These are phyloP conservation scores for Eutrigla gurnardus DNA, from an alignment of 2,797 vertebrate species.

Conservation along the genomic window DNA sequence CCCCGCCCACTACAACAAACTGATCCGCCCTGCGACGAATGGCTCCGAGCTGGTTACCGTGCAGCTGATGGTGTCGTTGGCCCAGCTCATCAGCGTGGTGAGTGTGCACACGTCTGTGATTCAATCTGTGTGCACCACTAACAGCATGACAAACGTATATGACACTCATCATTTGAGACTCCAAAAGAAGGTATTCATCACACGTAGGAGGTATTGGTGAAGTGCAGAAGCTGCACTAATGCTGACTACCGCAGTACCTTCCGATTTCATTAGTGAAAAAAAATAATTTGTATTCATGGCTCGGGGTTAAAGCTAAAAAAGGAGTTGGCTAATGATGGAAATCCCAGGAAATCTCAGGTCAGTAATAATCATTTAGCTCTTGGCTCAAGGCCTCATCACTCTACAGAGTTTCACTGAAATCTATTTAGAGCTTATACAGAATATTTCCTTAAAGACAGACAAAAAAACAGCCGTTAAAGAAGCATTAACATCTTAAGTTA, in stretches of 20 bases:
- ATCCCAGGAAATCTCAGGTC: slow-evolving; percentile 24
- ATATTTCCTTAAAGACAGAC: background rate
- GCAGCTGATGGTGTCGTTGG: slow-evolving; percentile 96
- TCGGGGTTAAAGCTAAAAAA: slow-evolving; percentile 11
- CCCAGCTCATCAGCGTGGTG: slow-evolving; percentile 98
- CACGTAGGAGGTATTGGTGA: background rate
- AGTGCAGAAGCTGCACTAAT: background rate
- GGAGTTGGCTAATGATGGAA: slow-evolving; percentile 23
- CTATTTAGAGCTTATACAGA: background rate
- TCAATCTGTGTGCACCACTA: background rate
- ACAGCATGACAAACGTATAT: background rate
- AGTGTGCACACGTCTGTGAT: slow-evolving; percentile 50
- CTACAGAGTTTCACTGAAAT: background rate
- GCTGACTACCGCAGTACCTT: slow-evolving; percentile 4
- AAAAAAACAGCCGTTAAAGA: background rate
- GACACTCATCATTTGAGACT: background rate
- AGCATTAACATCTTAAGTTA: background rate
- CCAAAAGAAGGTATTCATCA: background rate
- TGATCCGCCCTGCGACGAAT: slow-evolving; percentile 95
- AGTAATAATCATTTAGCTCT: slow-evolving; percentile 13
- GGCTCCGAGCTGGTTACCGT: slow-evolving; percentile 94
- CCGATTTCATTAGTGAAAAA: slow-evolving; percentile 7
- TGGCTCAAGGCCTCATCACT: slow-evolving; percentile 10
- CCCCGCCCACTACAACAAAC: slow-evolving; percentile 94
- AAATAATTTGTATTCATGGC: slow-evolving; percentile 15